Conservation (phyloP, 2,888 invertebrate species). For the Stenurella melanura region DNA sequence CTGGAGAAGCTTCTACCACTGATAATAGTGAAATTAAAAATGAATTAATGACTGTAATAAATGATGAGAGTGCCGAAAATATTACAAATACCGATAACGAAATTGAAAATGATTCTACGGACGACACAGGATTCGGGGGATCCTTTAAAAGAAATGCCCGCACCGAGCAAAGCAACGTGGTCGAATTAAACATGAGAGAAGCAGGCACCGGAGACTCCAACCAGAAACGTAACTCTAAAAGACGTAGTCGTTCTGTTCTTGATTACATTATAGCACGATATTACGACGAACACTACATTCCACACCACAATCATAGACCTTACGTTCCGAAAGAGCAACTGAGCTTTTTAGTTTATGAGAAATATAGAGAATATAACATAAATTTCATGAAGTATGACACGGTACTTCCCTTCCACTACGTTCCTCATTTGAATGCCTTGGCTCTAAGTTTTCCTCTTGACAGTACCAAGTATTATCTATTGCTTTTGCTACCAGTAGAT, state of each 20-base stretch:
- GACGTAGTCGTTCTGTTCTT: conserved; percentile 64
- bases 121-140: conserved; percentile 23
- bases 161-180: conserved; percentile 29
- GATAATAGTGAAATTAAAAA: background rate
- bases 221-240: conserved; percentile 39
- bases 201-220: background rate
- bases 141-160: conserved; percentile 25
- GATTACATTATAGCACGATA: conserved; percentile 70
- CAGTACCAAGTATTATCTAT: conserved; percentile 85
- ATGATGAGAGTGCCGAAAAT: background rate
- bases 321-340: conserved; percentile 56
- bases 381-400: conserved; percentile 86
- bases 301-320: conserved; percentile 20
- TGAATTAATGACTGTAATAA: background rate
- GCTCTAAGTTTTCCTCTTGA: conserved; percentile 87
- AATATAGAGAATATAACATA: conserved; percentile 74
- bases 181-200: conserved; percentile 37
- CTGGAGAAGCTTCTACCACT: background rate
- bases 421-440: conserved; percentile 82
- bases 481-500: conserved; percentile 83
- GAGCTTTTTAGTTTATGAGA: conserved; percentile 72
- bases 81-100: conserved; percentile 18
- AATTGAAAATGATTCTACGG: conserved; percentile 27
- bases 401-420: conserved; percentile 84
- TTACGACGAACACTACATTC: conserved; percentile 60